Base-by-base conservation (phyloP, 2,888 invertebrate species). In the Operophtera brumata region DNA sequence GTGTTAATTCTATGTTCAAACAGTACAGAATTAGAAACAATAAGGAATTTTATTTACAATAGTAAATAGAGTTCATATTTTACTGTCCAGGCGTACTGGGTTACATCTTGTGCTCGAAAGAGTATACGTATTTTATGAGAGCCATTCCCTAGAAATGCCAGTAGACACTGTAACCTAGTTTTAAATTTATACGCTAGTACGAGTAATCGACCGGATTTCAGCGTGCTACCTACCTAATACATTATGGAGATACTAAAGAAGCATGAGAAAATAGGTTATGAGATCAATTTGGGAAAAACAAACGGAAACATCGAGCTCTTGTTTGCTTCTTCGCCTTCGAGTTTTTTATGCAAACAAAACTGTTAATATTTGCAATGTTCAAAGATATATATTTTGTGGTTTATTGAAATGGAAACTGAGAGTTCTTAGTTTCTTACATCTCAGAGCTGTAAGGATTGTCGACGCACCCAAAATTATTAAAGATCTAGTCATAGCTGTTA, bases 111-210 rank as follows among this genome's bases (percentile, higher is more conserved):
- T 42, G 34, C 26, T 35, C 25, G 32, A 35, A 43, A 47, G 43
- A 50, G 40, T 46, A 26, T 35, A n/a, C 40, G 59, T 63, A 64
- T 69, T 73, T 71, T 69, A 76, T 63, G 71, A 66, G 66, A 68
- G 74, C 70, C 71, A 76, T 76, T 76, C 65, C 67, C 70, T 64
- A 75, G 73, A 77, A 67, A 65, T 67, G 65, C 65, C 66, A 65
- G 75, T 70, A 55, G 47, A 57, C 60, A 69, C 71, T 75, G 75
- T 84, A 84, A 85, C 86, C 86, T 71, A 85, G 82, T 86, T 86
- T 86, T 80, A 83, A 84, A 84, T 84, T 80, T 84, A 81, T 75
- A 77, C 77, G 71, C 69, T 73, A 73, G 71, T 69, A 65, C 65
- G 68, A 70, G 78, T 72, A 77, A 80, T 80, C 73, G 77, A 73